Evolutionary conservation across 2,888 invertebrate genomes (phyloP).

Genomic region (Chloromyia formosa): DNA sequence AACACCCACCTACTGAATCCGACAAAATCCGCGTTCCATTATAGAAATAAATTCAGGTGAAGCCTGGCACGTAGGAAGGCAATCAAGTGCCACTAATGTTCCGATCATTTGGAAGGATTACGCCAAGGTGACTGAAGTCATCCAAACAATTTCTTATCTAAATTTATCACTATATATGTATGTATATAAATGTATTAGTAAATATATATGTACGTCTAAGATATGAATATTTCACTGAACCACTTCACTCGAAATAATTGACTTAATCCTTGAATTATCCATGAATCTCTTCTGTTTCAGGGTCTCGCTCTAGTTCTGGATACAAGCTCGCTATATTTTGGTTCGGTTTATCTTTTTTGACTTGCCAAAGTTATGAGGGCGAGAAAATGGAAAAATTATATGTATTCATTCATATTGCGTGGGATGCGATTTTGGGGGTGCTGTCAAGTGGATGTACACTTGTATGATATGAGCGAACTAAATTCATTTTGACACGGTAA

Average conservation of each 20-base stretch:
- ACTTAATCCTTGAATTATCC: constrained; percentile 10
- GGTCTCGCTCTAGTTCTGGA: no score
- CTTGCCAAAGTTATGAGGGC: no score
- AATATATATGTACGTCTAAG: neutral
- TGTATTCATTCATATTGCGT: no score
- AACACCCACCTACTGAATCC: no score
- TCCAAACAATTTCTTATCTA: constrained; percentile 6
- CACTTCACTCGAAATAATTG: neutral
- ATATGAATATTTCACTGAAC: neutral
- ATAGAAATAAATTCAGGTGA: neutral
- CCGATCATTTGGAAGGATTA: constrained; percentile 24
- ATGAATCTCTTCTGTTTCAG: neutral
- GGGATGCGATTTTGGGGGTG: no score
- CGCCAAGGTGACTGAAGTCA: neutral
- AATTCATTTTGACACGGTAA: no score
- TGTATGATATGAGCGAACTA: no score
- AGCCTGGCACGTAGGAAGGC: constrained; percentile 15
- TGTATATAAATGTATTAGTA: neutral
- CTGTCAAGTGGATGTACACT: no score
- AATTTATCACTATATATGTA: constrained; percentile 2
- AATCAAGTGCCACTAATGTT: constrained; percentile 25
- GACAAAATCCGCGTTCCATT: no score
- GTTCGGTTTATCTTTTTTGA: no score
- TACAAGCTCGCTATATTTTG: no score
- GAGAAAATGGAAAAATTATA: no score